Percentiles rank a stretch among this genome's conserved stretches.
Conservation (phyloP, 2,888 invertebrate genomes). For the Acrobasis repandana region DNA sequence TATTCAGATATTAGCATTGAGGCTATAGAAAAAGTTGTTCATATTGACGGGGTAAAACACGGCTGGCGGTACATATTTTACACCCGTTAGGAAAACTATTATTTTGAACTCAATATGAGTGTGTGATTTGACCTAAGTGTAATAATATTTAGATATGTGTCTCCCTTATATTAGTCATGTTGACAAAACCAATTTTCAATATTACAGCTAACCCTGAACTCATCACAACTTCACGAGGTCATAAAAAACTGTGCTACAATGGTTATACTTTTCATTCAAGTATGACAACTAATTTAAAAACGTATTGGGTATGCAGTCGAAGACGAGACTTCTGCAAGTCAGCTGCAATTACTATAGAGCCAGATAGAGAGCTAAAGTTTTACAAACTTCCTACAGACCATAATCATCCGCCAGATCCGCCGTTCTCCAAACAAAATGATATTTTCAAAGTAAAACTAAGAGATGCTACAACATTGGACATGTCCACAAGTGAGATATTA, state of each 20-base stretch:
- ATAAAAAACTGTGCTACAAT: not conserved
- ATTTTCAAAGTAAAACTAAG: conserved; percentile 5
- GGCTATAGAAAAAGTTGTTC: no score
- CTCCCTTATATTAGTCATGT: not conserved
- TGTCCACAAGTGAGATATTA: not conserved
- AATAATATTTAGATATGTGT: no score
- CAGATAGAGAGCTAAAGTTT: not conserved
- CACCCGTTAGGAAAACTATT: no score
- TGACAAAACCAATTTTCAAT: not conserved
- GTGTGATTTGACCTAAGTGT: no score
- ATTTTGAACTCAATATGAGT: no score
- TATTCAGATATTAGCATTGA: no score
- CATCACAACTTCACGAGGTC: not conserved
- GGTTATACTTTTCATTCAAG: not conserved
- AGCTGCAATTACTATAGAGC: not conserved
- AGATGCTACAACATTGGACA: not conserved
- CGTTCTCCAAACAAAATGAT: not conserved
- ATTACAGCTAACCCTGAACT: conserved; percentile 15
- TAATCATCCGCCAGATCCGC: conserved; percentile 8
- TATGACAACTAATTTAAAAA: not conserved
- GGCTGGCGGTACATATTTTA: no score
- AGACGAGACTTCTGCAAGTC: not conserved
- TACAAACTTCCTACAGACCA: not conserved
- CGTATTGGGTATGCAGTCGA: conserved; percentile 3
- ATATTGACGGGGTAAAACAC: no score